Base-by-base conservation (phyloP, 1,140 invertebrate species). In the Zaprionus gabonicus region DNA sequence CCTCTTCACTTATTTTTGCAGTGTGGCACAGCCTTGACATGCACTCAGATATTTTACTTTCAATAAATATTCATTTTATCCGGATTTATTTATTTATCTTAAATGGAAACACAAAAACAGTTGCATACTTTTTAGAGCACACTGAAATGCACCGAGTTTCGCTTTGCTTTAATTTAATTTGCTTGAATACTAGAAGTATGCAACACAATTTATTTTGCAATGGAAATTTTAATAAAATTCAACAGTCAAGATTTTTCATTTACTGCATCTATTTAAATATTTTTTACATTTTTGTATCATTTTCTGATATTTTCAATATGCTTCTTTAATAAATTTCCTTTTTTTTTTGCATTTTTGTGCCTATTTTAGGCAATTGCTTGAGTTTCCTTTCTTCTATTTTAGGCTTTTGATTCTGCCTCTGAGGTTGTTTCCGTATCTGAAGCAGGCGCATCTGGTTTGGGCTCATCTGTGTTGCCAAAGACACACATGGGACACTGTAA, bases 401-500 rank as follows among this genome's bases (percentile, higher is more conserved):
- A 91, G 53, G 91, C 87, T 55, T 92, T 92, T 13, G 91, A 84
- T 17, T 92, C 91, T 0, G 87, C 82, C 55, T 91, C 91, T 23
- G 83, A 82, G 12, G 90, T 84, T 53, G 91, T 92, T 56, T 92
- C 94, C 23, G 93, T 93, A 12, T 94, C 94, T 20, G 86, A 81
- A 28, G 93, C 81, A 53, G 94, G 94, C 25, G 81, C 84, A 76
- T 93, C 93, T 27, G 85, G 78, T 51, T 87, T 83, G 34, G 71
- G 78, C 46, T 91, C 88, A 78, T 91, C 69, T 10, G 88, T 91
- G 51, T 88, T 91, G 41, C 93, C 92, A 81, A 95, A 96, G 2
- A 94, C 94, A 76, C 96, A 93, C 60, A 94, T 95, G 66, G 96
- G 96, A 93, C 96, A 96, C 93, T 95, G 36, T 4, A 20, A 17